Evolutionary conservation across 2,113 vertebrate genomes (phyloP).

Genomic region (Muscicapa adusta): DNA sequence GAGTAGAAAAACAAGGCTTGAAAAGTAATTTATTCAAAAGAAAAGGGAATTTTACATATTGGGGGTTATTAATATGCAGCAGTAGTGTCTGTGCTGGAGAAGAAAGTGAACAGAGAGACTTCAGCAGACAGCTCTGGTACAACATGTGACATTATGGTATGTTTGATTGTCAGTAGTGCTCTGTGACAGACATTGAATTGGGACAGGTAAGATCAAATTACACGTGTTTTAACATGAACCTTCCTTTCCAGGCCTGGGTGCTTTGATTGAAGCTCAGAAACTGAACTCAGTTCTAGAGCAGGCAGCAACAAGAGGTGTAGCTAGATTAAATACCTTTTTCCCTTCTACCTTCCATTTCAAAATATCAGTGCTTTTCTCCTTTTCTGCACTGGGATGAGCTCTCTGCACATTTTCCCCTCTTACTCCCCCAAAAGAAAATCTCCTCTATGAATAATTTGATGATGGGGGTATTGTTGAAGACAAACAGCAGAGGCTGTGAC

Average conservation of each 20-base stretch:
- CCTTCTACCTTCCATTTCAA: background rate
- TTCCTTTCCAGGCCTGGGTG: background rate
- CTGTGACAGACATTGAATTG: fast-evolving
- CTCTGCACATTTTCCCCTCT: background rate
- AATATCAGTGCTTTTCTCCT: background rate
- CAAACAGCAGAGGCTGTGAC: background rate
- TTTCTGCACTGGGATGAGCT: background rate
- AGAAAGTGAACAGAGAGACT: background rate
- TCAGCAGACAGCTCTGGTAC: background rate
- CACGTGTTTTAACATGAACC: background rate
- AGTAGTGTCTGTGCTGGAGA: background rate
- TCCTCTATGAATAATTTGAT: background rate
- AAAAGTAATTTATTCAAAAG: slow-evolving; percentile 13
- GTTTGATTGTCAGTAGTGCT: background rate
- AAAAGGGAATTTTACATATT: background rate
- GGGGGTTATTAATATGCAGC: slow-evolving; percentile 17
- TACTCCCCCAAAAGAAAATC: background rate
- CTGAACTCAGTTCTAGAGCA: background rate
- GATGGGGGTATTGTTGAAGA: background rate
- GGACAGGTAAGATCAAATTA: background rate
- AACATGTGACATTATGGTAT: background rate
- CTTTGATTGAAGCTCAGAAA: slow-evolving; percentile 6
- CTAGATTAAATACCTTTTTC: background rate
- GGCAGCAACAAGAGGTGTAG: background rate
- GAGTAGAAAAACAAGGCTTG: background rate